phyloP scores from a whole-genome alignment of 1,140 invertebrate species.

The Bathynomus jamesi region DNA sequence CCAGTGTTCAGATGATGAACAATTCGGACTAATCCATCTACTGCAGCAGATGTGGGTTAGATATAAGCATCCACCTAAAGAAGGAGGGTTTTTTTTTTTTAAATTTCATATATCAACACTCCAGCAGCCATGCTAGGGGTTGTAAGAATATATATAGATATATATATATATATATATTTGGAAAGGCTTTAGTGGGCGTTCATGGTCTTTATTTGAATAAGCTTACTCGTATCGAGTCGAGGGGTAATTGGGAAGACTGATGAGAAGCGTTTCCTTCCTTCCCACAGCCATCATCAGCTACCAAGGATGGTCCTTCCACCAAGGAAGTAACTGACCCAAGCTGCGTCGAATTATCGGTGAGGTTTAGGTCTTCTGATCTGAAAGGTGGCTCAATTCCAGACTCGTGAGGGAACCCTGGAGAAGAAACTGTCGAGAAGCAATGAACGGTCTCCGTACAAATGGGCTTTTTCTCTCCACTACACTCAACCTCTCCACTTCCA shows the following conservation, averaged over 20 bases:
- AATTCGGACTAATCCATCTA: no score
- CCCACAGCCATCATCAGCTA: neutral
- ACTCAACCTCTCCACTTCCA: neutral
- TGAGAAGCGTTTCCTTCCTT: neutral
- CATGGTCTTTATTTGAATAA: neutral
- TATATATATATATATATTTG: neutral
- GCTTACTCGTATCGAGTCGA: neutral
- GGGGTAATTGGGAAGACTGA: neutral
- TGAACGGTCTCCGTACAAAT: neutral
- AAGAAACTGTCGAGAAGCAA: neutral
- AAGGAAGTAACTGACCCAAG: neutral
- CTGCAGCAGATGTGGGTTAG: neutral
- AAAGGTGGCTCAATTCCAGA: neutral
- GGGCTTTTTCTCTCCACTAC: neutral
- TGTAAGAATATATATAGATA: no score
- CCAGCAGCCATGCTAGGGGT: neutral
- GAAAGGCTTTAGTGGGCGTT: neutral
- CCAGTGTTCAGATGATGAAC: no score
- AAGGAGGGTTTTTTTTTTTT: neutral
- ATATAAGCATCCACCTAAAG: neutral
- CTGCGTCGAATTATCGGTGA: neutral
- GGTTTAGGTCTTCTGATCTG: neutral
- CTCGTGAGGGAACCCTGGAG: neutral
- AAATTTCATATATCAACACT: neutral
- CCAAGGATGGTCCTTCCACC: neutral